phyloP scores from a whole-genome alignment of 2,797 vertebrate genomes.

The Synanceia verrucosa region DNA sequence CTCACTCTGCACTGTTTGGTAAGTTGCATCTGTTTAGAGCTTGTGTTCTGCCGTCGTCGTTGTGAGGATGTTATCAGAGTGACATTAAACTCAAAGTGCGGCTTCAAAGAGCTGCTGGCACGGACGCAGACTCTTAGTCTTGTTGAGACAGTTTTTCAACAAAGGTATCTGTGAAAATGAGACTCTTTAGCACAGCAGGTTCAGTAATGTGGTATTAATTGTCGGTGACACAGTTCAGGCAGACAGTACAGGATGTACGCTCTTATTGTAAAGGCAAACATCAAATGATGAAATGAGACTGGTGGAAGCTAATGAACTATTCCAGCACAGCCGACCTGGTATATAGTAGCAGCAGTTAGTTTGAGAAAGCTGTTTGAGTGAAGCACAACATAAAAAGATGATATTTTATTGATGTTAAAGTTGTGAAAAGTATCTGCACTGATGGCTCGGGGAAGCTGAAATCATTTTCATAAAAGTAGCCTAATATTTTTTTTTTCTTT shows the following conservation, averaged over 20 bases:
- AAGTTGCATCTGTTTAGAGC: neutral
- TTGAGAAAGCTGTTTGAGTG: neutral
- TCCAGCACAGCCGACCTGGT: neutral
- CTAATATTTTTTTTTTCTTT: conserved; percentile 28
- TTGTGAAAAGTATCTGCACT: conserved; percentile 1
- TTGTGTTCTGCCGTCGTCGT: neutral
- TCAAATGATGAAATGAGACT: neutral
- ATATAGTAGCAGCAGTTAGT: neutral
- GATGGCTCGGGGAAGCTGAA: conserved; percentile 1
- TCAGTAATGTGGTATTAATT: conserved; percentile 10
- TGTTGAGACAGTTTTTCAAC: neutral
- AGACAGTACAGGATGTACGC: conserved; percentile 20
- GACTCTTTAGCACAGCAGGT: neutral
- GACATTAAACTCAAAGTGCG: neutral
- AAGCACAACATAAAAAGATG: conserved; percentile 3
- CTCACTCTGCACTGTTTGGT: neutral
- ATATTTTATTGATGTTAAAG: conserved; percentile 12
- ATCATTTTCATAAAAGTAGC: neutral
- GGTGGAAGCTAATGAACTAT: conserved; percentile 3
- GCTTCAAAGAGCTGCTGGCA: neutral
- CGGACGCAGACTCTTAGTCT: neutral
- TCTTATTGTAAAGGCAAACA: conserved; percentile 6
- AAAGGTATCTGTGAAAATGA: neutral
- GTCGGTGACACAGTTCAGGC: conserved; percentile 17
- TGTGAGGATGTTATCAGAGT: neutral